Evolutionary conservation across 92 coral and sea anemone genomes (phyloP).

Genomic region (Virgularia gustaviana): DNA sequence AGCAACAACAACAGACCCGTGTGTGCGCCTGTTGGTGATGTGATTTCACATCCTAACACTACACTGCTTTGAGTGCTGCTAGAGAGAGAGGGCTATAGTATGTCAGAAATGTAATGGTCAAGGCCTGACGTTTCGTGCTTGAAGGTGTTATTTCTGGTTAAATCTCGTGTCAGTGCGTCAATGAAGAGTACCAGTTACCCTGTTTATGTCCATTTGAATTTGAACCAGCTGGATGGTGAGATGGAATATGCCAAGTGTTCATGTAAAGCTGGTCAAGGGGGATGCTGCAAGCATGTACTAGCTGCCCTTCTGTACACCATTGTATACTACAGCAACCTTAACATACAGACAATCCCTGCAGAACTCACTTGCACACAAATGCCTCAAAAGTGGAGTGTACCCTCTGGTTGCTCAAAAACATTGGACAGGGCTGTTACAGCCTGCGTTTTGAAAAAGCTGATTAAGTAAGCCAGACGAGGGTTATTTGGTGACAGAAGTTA

Average conservation of each 20-base stretch:
- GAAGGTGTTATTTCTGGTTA: too few relatives aligned
- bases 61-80: too few relatives aligned
- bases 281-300: constrained; percentile 63
- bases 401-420: constrained; percentile 46
- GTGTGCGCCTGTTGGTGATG: too few relatives aligned
- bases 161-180: too few relatives aligned
- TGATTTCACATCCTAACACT: too few relatives aligned
- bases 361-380: constrained; percentile 57
- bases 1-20: too few relatives aligned
- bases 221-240: constrained; percentile 42
- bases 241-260: constrained; percentile 54
- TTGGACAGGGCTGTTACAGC: constrained; percentile 42
- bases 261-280: constrained; percentile 63
- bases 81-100: too few relatives aligned
- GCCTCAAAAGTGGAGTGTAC: constrained; percentile 58
- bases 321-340: constrained; percentile 45
- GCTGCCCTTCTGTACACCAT: constrained; percentile 58
- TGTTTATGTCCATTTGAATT: constrained; percentile 57
- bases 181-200: constrained; percentile 51
- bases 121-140: too few relatives aligned
- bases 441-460: too few relatives aligned
- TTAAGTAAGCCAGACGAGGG: constrained; percentile 37
- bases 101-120: too few relatives aligned
- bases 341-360: constrained; percentile 46
- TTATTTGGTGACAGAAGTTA: constrained; percentile 32